phyloP scores from a whole-genome alignment of 2,888 invertebrate genomes.

The Pantelozetes paolii region DNA sequence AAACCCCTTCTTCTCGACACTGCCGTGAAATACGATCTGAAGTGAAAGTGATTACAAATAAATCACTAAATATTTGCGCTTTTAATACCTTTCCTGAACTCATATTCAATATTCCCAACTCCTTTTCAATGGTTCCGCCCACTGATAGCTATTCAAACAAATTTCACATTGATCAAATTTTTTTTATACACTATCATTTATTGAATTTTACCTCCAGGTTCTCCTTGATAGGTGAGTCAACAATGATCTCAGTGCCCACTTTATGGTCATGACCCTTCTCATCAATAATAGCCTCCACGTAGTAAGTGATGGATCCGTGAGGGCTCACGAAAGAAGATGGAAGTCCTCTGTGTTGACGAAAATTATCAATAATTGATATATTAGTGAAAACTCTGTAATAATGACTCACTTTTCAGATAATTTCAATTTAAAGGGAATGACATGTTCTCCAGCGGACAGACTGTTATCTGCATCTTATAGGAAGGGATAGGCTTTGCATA shows the following conservation, averaged over 20 bases:
- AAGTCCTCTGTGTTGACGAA: too few relatives aligned
- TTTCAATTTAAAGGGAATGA: too few relatives aligned
- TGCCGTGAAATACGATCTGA: background rate
- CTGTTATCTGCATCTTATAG: background rate
- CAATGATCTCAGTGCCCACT: conserved; percentile 7
- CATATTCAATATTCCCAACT: conserved; percentile 28
- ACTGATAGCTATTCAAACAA: conserved; percentile 37
- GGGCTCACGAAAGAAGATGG: too few relatives aligned
- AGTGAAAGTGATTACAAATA: too few relatives aligned
- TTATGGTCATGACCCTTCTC: background rate
- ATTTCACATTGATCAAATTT: conserved; percentile 1
- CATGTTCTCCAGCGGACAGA: conserved; percentile 3
- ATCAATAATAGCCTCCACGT: conserved; percentile 11
- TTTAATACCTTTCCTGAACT: conserved; percentile 34
- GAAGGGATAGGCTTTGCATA: too few relatives aligned
- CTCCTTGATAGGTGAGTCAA: conserved; percentile 24
- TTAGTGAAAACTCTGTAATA: too few relatives aligned
- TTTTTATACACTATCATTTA: too few relatives aligned
- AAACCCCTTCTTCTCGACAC: conserved; percentile 28
- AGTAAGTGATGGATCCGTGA: conserved; percentile 34
- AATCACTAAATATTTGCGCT: too few relatives aligned
- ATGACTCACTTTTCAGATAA: too few relatives aligned
- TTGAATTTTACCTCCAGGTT: too few relatives aligned
- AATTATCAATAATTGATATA: too few relatives aligned
- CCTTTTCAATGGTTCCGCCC: conserved; percentile 39